Conservation (phyloP, 2,888 invertebrate genomes). For the Macrosoma leucophasiata region DNA sequence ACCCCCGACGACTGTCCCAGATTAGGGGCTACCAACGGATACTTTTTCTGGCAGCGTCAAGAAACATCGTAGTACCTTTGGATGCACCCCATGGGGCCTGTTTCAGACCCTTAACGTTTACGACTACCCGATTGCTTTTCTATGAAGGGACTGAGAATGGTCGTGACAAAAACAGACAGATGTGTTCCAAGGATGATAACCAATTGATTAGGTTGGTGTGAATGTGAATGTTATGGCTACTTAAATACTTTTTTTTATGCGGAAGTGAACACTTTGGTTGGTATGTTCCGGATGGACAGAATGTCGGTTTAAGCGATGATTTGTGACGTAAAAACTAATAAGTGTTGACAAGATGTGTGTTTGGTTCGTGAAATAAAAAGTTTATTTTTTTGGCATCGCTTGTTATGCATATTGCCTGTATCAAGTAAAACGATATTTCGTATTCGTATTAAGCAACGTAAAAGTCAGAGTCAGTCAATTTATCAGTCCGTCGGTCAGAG, state of each 20-base stretch:
- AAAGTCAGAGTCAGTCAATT: too few relatives aligned
- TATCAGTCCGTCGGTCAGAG: too few relatives aligned
- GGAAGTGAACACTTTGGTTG: slow-evolving; percentile 35
- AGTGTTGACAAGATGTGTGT: too few relatives aligned
- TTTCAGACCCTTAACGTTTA: slow-evolving; percentile 77
- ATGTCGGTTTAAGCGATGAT: too few relatives aligned
- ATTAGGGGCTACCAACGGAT: slow-evolving; percentile 60
- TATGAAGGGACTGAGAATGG: slow-evolving; percentile 66
- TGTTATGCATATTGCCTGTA: too few relatives aligned
- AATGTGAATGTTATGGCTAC: slow-evolving; percentile 34
- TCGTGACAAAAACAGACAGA: slow-evolving; percentile 62
- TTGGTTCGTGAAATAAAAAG: too few relatives aligned
- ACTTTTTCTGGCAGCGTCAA: slow-evolving; percentile 69
- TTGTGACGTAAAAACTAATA: too few relatives aligned
- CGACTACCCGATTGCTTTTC: slow-evolving; percentile 79
- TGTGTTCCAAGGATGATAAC: slow-evolving; percentile 50
- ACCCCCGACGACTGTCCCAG: slow-evolving; percentile 62
- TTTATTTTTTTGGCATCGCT: too few relatives aligned
- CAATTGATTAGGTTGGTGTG: slow-evolving; percentile 42
- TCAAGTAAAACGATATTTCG: too few relatives aligned
- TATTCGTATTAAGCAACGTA: too few relatives aligned
- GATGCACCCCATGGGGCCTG: slow-evolving; percentile 75
- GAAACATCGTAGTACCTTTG: slow-evolving; percentile 67
- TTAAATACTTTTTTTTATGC: slow-evolving; percentile 28
- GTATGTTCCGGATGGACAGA: slow-evolving; percentile 21